Conservation (phyloP, 1,140 invertebrate genomes). For the Leptinotarsa defecta region DNA sequence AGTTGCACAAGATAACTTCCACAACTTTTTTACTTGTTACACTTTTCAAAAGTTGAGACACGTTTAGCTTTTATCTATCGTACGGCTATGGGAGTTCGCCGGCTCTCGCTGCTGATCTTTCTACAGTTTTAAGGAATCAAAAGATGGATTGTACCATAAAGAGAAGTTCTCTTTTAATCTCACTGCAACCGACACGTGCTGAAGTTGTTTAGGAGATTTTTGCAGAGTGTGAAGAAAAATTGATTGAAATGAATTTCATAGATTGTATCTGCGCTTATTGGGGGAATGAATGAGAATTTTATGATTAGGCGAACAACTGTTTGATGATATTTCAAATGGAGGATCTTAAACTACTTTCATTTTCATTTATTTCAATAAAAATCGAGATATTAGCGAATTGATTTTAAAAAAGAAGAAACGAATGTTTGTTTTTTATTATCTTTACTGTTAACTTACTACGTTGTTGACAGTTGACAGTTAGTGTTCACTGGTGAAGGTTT, state of each 20-base stretch:
- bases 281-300: too few species aligned
- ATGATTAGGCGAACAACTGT: too few species aligned
- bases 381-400: too few species aligned
- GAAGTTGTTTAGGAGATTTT: background rate
- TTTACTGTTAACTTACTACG: too few species aligned
- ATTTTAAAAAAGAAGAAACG: too few species aligned
- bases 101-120: constrained; percentile 13
- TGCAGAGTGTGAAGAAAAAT: background rate
- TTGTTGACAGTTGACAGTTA: too few species aligned
- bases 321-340: too few species aligned
- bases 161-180: constrained; percentile 15
- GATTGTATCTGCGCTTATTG: too few species aligned
- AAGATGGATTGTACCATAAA: constrained; percentile 19
- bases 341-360: too few species aligned
- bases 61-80: constrained; percentile 17
- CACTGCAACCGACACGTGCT: constrained; percentile 5
- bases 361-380: too few species aligned
- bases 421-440: too few species aligned
- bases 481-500: too few species aligned
- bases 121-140: constrained; percentile 22
- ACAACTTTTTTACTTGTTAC: constrained; percentile 26
- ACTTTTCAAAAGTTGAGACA: constrained; percentile 25
- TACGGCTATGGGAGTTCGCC: background rate
- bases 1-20: constrained; percentile 19
- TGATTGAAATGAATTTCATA: background rate